Conservation (phyloP, 1,140 invertebrate species). For the Euwallacea fornicatus region DNA sequence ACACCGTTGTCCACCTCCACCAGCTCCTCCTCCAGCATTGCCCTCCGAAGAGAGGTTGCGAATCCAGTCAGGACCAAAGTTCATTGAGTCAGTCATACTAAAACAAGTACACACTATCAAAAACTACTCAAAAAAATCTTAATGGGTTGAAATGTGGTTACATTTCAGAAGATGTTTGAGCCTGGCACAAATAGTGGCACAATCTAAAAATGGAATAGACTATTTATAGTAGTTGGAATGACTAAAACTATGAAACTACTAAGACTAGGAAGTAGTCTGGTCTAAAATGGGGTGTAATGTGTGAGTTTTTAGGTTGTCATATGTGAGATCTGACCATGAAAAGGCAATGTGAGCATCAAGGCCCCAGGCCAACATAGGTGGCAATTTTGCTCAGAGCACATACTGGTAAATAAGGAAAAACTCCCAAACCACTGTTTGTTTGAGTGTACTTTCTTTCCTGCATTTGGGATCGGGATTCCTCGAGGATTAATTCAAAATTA, state of each 20-base stretch:
- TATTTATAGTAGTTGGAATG: conserved; percentile 43
- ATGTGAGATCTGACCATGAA: too few relatives aligned
- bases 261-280: too few relatives aligned
- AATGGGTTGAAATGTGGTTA: conserved; percentile 11
- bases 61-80: conserved; percentile 75
- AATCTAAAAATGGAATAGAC: conserved; percentile 45
- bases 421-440: too few relatives aligned
- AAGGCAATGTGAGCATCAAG: conserved; percentile 16
- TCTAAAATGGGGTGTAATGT: neutral
- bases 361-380: conserved; percentile 48
- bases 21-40: conserved; percentile 48
- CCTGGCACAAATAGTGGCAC: conserved; percentile 10
- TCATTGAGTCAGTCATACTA: conserved; percentile 59
- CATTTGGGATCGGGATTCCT: neutral
- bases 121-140: neutral
- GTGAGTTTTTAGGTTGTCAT: conserved; percentile 1
- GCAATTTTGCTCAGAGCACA: conserved; percentile 28
- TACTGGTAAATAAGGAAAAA: too few relatives aligned
- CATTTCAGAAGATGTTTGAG: conserved; percentile 5
- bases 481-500: conserved; percentile 38
- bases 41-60: conserved; percentile 64
- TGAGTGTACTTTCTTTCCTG: too few relatives aligned
- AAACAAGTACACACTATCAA: conserved; percentile 23
- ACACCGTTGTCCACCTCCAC: conserved; percentile 52
- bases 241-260: neutral